These are phyloP conservation scores for Plutella xylostella DNA, from an alignment of 2,888 invertebrate species.

Conservation along the genomic window DNA sequence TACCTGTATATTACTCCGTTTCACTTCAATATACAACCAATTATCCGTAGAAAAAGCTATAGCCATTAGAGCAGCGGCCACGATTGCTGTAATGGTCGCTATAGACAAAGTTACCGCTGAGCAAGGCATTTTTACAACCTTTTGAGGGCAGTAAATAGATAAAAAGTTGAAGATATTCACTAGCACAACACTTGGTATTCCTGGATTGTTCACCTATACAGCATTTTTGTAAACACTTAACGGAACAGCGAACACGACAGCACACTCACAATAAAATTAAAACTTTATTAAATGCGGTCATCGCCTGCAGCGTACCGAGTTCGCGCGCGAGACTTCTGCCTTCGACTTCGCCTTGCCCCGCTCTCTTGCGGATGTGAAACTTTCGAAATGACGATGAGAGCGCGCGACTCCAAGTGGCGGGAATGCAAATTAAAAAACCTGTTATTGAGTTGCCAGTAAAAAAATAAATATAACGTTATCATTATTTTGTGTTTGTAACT, in stretches of 20 bases:
- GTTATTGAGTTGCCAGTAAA: constrained; percentile 37
- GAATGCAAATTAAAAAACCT: constrained; percentile 61
- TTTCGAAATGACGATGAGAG: constrained; percentile 56
- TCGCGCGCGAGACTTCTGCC: constrained; percentile 63
- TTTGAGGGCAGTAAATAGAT: constrained; percentile 33
- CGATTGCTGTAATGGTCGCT: constrained; percentile 95
- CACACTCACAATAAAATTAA: constrained; percentile 61
- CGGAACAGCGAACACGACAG: constrained; percentile 59
- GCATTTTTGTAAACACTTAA: constrained; percentile 65
- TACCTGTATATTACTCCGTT: constrained; percentile 90
- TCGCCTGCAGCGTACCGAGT: constrained; percentile 65
- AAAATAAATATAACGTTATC: too few species aligned
- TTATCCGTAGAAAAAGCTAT: constrained; percentile 97
- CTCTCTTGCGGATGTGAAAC: constrained; percentile 70
- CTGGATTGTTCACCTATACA: constrained; percentile 57
- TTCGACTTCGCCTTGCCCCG: constrained; percentile 40
- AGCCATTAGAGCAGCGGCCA: constrained; percentile 91
- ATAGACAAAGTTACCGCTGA: constrained; percentile 94
- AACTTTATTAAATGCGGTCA: constrained; percentile 67
- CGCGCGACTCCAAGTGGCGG: constrained; percentile 60
- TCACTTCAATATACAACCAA: constrained; percentile 95
- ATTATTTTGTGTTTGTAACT: too few species aligned
- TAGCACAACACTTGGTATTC: constrained; percentile 56
- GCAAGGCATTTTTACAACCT: constrained; percentile 84
- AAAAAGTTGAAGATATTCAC: constrained; percentile 45